Conservation (phyloP, 2,113 vertebrate species). For the Alaudala cheleensis region DNA sequence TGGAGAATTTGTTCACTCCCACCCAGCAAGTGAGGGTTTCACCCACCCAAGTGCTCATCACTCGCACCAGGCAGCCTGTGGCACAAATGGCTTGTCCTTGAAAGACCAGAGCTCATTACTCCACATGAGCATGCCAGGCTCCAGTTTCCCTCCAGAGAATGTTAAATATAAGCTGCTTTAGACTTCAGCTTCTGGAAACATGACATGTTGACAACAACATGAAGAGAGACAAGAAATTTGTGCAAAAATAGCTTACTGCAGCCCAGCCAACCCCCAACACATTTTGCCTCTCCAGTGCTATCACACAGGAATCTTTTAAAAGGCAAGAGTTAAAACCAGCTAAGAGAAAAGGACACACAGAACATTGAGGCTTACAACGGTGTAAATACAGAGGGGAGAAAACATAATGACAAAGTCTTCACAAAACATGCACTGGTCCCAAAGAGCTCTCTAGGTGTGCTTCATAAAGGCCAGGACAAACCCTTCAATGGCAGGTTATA, state of each 20-base stretch:
- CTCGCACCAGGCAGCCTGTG: background rate
- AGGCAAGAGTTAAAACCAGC: background rate
- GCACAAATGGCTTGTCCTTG: background rate
- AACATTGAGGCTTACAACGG: background rate
- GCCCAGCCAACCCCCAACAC: background rate
- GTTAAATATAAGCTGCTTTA: slow-evolving; percentile 13
- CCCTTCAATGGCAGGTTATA: background rate
- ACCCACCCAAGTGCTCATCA: accelerated
- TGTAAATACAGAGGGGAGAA: background rate
- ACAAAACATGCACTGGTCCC: background rate
- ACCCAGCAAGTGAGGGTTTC: accelerated
- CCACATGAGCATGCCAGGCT: background rate
- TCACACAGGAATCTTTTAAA: background rate
- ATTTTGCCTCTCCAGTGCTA: background rate
- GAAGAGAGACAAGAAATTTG: background rate
- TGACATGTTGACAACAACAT: background rate
- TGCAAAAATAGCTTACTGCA: slow-evolving; percentile 4
- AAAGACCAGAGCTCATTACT: background rate
- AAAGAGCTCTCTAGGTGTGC: background rate
- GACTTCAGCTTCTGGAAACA: background rate
- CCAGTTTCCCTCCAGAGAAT: background rate
- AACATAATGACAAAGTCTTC: background rate
- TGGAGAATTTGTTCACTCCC: background rate
- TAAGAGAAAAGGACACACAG: background rate
- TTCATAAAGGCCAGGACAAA: background rate